Evolutionary conservation across 2,113 vertebrate genomes (phyloP), one percentile per base, ranked within the genome.

Genomic region (Thalassoma bifasciatum): DNA sequence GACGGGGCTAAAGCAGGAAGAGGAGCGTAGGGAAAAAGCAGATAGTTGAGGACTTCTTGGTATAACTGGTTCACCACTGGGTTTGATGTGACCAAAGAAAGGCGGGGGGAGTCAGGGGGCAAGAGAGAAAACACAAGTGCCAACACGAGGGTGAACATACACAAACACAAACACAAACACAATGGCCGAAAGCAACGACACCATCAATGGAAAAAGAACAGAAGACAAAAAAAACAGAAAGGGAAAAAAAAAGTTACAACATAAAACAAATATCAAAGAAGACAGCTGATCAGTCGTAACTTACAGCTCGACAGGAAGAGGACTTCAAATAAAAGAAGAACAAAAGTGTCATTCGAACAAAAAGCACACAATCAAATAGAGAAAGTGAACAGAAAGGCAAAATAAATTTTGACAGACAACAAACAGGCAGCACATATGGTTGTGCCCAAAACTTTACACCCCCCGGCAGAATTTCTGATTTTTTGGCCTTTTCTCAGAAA

Each of bases 1-100:
- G 97, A 94, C 89, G 97, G 97, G 95, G 97, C 98, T 99, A 97
- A 88, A 94, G 92, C 87, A 94, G 96, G 95, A 95, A 96, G 95
- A 96, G 96, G 95, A 97, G 96, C 93, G 96, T 95, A 95, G 94
- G 97, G 95, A 98, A 94, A 98, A 95, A 97, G 95, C 90, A 96
- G 95, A 96, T 96, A 95, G 95, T 95, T 98, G 94, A 98, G 96
- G 96, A 97, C 94, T 91, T 96, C 96, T 93, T 98, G 96, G 95
- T 96, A 97, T 91, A 98, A 95, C 87, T 91, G 95, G 95, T 95
- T 96, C 87, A 96, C 95, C 89, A 95, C 96, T 93, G 93, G 95
- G 95, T 95, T 95, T 95, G 72, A 74, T 44, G 64, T 13, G 26
- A 56, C 36, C 12, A 3, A 81, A 53, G 65, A 93, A 86, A 88